Conservation (phyloP, 2,797 vertebrate genomes). For the Morelia viridis region DNA sequence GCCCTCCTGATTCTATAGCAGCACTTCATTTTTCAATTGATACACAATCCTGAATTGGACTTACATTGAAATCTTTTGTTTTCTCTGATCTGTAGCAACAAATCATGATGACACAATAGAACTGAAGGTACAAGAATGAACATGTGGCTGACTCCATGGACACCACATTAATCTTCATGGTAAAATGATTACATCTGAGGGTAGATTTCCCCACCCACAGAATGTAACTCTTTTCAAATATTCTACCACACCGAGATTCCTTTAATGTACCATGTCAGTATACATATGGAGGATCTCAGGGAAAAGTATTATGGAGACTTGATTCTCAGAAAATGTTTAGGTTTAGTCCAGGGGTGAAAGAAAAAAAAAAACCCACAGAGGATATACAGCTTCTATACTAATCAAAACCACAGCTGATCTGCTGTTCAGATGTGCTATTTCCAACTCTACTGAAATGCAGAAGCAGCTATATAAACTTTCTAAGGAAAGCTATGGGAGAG, state of each 20-base stretch:
- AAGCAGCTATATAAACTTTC: slow-evolving; percentile 53
- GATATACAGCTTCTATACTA: slow-evolving; percentile 60
- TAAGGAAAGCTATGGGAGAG: slow-evolving; percentile 28
- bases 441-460: slow-evolving; percentile 45
- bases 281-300: slow-evolving; percentile 62
- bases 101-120: background rate
- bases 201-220: slow-evolving; percentile 53
- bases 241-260: slow-evolving; percentile 15
- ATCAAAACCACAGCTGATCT: slow-evolving; percentile 69
- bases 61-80: background rate
- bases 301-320: slow-evolving; percentile 56
- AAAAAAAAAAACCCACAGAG: slow-evolving; percentile 45
- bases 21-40: slow-evolving; percentile 19
- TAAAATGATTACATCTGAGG: slow-evolving; percentile 40
- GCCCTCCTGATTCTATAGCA: slow-evolving; percentile 5
- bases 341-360: slow-evolving; percentile 52
- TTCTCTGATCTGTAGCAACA: slow-evolving; percentile 29
- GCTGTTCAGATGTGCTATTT: slow-evolving; percentile 67
- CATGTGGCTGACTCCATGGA: slow-evolving; percentile 42
- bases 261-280: slow-evolving; percentile 59
- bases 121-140: background rate
- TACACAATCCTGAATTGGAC: background rate
- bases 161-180: slow-evolving; percentile 38
- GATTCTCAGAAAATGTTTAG: slow-evolving; percentile 61
- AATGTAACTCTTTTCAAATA: slow-evolving; percentile 26